Evolutionary conservation across 2,888 invertebrate genomes (phyloP).

Genomic region (Lysandra bellargus): DNA sequence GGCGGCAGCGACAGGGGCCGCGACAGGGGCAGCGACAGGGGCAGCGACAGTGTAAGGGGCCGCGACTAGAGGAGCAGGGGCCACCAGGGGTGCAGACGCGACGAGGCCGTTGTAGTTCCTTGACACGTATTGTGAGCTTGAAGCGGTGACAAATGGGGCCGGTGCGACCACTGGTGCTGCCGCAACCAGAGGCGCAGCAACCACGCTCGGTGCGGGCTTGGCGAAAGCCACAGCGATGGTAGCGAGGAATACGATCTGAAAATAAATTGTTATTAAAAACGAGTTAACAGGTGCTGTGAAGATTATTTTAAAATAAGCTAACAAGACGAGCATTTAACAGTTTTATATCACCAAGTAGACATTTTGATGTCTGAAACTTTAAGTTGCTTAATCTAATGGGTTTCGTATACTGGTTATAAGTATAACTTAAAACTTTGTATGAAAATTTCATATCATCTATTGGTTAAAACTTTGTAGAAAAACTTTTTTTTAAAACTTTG

Average conservation of each 20-base stretch:
- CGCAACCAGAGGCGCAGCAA: slow-evolving; percentile 53
- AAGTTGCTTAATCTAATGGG: too few relatives aligned
- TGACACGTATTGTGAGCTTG: slow-evolving; percentile 83
- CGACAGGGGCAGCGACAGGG: slow-evolving; percentile 51
- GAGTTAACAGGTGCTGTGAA: too few relatives aligned
- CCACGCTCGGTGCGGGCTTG: slow-evolving; percentile 60
- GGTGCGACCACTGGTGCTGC: slow-evolving; percentile 58
- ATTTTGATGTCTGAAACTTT: too few relatives aligned
- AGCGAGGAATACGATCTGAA: slow-evolving; percentile 64
- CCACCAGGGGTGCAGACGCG: slow-evolving; percentile 72
- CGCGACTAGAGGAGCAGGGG: slow-evolving; percentile 65
- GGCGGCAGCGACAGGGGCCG: slow-evolving; percentile 46
- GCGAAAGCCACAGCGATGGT: slow-evolving; percentile 59
- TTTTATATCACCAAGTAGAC: too few relatives aligned
- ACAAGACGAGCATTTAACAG: too few relatives aligned
- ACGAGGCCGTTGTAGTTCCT: slow-evolving; percentile 79
- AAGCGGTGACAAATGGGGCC: slow-evolving; percentile 82
- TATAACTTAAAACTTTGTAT: too few relatives aligned
- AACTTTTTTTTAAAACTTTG: too few relatives aligned
- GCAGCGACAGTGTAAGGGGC: slow-evolving; percentile 50
- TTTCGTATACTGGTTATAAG: too few relatives aligned
- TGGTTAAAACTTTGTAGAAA: too few relatives aligned
- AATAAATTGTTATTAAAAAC: slow-evolving; percentile 33
- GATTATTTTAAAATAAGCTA: too few relatives aligned
- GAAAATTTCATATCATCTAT: too few relatives aligned